These are phyloP conservation scores for Stramonita haemastoma DNA, from an alignment of 2,888 invertebrate species.

Conservation along the genomic window DNA sequence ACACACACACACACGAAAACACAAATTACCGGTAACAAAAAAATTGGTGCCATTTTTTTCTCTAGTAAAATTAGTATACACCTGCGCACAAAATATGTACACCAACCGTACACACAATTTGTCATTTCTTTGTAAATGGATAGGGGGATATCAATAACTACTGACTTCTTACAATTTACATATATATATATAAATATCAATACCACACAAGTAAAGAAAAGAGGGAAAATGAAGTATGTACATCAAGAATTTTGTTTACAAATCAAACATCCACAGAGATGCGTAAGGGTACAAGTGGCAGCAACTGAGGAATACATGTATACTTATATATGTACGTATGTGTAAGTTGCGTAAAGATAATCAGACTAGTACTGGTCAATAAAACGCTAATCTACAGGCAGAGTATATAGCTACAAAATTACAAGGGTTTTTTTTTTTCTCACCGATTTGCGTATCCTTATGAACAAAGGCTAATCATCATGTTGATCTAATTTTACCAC, in stretches of 20 bases:
- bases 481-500: background rate
- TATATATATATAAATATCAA: background rate
- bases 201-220: background rate
- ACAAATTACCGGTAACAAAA: conserved; percentile 33
- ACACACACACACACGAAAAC: background rate
- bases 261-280: background rate
- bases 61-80: conserved; percentile 19
- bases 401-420: background rate
- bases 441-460: background rate
- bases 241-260: background rate
- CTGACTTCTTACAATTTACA: background rate
- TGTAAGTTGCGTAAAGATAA: conserved; percentile 1
- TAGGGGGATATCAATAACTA: background rate
- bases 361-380: background rate
- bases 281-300: background rate
- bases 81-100: conserved; percentile 22
- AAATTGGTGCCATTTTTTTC: conserved; percentile 34
- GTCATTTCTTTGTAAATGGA: background rate
- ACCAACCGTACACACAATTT: background rate
- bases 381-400: background rate
- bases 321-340: background rate
- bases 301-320: background rate
- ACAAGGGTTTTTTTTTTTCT: background rate
- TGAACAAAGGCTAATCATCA: conserved; percentile 5
- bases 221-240: background rate